Evolutionary conservation across 2,113 vertebrate genomes (phyloP).

Genomic region (Pseudorectes ferrugineus): DNA sequence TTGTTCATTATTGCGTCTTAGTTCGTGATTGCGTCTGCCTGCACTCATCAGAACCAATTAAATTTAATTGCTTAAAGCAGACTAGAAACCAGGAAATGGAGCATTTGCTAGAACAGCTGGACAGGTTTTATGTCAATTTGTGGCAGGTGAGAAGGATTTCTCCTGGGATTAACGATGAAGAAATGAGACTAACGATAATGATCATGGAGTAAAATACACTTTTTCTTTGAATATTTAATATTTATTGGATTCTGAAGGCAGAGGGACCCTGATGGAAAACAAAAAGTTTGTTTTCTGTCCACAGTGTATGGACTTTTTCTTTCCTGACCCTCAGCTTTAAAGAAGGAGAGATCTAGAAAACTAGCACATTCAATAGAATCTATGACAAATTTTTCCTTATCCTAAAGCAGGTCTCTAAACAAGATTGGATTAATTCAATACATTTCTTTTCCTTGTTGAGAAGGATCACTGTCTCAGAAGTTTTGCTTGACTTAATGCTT

Average conservation of each 20-base stretch:
- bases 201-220: not conserved
- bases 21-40: not conserved
- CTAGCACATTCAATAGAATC: not conserved
- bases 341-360: not conserved
- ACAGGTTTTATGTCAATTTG: not conserved
- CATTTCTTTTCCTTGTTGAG: not conserved
- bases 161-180: not conserved
- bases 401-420: not conserved
- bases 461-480: not conserved
- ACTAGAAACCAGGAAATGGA: not conserved
- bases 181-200: not conserved
- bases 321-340: not conserved
- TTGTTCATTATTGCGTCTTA: not conserved
- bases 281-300: not conserved
- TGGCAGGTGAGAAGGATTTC: not conserved
- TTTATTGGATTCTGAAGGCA: not conserved
- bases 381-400: not conserved
- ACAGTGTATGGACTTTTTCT: not conserved
- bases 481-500: not conserved
- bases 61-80: not conserved
- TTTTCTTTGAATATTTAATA: not conserved
- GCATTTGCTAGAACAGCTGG: not conserved
- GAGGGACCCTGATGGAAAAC: not conserved
- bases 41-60: not conserved
- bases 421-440: not conserved